These are phyloP conservation scores for Seriola aureovittata DNA, from an alignment of 2,113 vertebrate species.

Conservation along the genomic window DNA sequence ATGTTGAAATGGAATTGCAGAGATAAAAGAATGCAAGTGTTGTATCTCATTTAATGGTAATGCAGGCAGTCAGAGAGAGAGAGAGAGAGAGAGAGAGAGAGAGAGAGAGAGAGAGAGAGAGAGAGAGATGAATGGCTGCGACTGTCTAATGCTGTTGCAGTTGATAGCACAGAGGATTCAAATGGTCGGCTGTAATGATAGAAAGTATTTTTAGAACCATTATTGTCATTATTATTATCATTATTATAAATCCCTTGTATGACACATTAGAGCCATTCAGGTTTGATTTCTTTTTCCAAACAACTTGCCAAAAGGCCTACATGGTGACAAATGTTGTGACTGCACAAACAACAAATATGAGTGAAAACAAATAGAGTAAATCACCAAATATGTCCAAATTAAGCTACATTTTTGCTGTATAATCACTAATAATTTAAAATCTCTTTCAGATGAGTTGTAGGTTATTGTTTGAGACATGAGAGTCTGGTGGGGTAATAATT, in stretches of 20 bases:
- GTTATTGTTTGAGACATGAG: neutral
- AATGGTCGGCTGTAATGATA: slow-evolving; percentile 52
- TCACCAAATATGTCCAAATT: neutral
- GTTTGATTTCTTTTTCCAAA: slow-evolving; percentile 20
- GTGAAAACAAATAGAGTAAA: neutral
- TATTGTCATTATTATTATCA: slow-evolving; percentile 56
- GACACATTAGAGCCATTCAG: slow-evolving; percentile 44
- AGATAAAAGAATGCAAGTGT: slow-evolving; percentile 79
- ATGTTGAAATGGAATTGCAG: slow-evolving; percentile 78
- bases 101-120: slow-evolving; percentile 33
- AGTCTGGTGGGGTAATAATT: neutral
- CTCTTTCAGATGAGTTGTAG: neutral
- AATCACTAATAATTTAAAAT: no score
- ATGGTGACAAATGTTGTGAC: slow-evolving; percentile 4
- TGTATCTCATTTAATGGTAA: slow-evolving; percentile 74
- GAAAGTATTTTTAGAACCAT: slow-evolving; percentile 60
- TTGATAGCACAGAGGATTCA: slow-evolving; percentile 44
- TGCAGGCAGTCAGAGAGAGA: slow-evolving; percentile 40
- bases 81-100: slow-evolving; percentile 54
- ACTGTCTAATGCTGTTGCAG: slow-evolving; percentile 51
- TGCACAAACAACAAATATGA: neutral
- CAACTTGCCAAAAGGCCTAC: slow-evolving; percentile 4
- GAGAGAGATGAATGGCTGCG: slow-evolving; percentile 45
- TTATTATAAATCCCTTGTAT: slow-evolving; percentile 58
- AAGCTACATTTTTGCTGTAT: no score